Evolutionary conservation across 30 jellyfish, hydroid and myxozoan genomes (phyloP), one percentile per base, ranked within the genome.

Genomic region (Rhopilema esculentum): DNA sequence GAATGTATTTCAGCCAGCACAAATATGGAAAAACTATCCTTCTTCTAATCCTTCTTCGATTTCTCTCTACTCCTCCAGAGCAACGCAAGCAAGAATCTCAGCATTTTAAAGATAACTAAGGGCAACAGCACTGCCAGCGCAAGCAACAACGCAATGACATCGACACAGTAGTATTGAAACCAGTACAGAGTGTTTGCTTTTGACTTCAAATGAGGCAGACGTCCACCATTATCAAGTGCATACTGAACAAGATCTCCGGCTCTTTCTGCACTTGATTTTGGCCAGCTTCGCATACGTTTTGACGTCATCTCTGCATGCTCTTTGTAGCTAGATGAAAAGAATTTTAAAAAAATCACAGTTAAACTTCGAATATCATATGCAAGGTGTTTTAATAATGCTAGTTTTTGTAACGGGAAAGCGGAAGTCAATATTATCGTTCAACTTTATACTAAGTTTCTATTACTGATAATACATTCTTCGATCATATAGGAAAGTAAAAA

Each of bases 171-270:
- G 66, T 84, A 84, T 48, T 84, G 93, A 31, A 69, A 84, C 93
- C 93, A 84, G 24, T 77, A 28, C 21, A 84, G 93, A 22, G 63
- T 72, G 71, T 63, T 49, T 9, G 82, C 86, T 33, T 30, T 19
- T 19, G 93, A 31, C 64, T 74, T 84, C 87, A 84, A 33, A 72
- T 84, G 93, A 53, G 93, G 93, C 24, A 84, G 32, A 20, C 87
- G 77, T 19, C 93, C 93, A 0, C 93, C 93, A 62, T 84, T 84
- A 0, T 28, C 87, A 17, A 84, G 7, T 29, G 87, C 63, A 62
- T 84, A 84, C 57, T 84, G 84, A 12, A 84, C 65, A 51, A 72
- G 66, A 24, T 84, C 93, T 9, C 82, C 93, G 66, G 82, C 75
- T 32, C 27, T 67, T 33, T 66, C 73, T 19, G 50, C 62, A 49